Base-by-base conservation (phyloP, 2,797 vertebrate species). In the Orientallactaga sibirica region DNA sequence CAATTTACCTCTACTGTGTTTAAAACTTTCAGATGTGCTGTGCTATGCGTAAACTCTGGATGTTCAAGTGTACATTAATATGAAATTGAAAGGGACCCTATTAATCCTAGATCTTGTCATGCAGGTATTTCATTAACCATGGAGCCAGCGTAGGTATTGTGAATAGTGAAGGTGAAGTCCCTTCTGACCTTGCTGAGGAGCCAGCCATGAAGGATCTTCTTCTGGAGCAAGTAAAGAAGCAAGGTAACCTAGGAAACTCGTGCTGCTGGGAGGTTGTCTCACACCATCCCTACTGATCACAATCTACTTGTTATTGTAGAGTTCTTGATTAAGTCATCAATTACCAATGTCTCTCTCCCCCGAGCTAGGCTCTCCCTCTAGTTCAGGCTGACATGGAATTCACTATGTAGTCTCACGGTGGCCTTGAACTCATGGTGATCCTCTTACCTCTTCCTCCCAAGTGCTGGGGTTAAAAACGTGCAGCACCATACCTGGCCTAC, bases 201-300 rank as follows among this genome's bases (percentile, higher is more conserved):
- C 98, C 98, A 5, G 98, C 98, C 74, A 97, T 98, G 98, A 98
- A 98, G 96, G 98, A 98, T 89, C 97, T 98, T 92, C 98, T 98
- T 15, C 96, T 98, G 97, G 98, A 98, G 52, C 98, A 98, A 96
- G 98, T 98, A 4, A 98, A 98, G 97, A 98, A 98, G 88, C 98
- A 98, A 98, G 98, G 98, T 98, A 96, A 96, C 11, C 15, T 12
- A 14, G 55, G 61, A 25, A 22, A 48, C 66, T 0, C 0, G 64
- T 0, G 2, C 14, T 41, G 19, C 41, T n/a, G 8, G n/a, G 84
- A 77, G 55, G 92, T 52, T 73, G 43, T 37, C 64, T 86, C 27
- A 76, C 11, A 20, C 29, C 67, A 7, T 37, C 29, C 61, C 37
- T 80, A 55, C 2, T 43, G 64, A 73, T 86, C 71, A 25, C 6